Base-by-base conservation (phyloP, 1,140 invertebrate species). In the Bombus haemorrhoidalis region DNA sequence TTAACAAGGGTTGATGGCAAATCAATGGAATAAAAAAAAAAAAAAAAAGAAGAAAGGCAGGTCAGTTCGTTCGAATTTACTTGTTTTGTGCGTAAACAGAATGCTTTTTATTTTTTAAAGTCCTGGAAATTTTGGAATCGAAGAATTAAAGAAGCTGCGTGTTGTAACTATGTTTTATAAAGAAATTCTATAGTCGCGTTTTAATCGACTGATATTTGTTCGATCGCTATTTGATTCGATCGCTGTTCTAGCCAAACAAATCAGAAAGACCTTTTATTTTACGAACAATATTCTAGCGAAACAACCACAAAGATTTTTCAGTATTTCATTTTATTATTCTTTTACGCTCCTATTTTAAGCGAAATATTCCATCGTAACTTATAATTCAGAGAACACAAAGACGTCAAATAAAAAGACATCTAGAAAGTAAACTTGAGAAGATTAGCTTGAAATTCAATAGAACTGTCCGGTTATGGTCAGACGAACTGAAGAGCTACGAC, bases 11-110 rank as follows among this genome's bases (percentile, higher is more conserved):
- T 34, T 4, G n/a, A 12, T 74, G 72, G 39, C 37, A 74, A 34
- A 74, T 74, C 22, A 74, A 74, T 74, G 73, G 32, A 37, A 34
- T 75, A 37, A 75, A 53, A 34, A 53, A 57, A 25, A 37, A 53
- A 43, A 12, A 10, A 32, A 43, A 12, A 10, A 4, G 3, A 34
- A 41, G 10, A 75, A 34, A 15, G 10, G 2, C 25, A 28, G 32
- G 32, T n/a, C 34, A 25, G 37, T 13, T 73, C 41, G 28, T 18
- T 47, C 15, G 39, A 8, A 6, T 73, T 47, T 43, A 34, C 32
- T 37, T 57, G 47, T 37, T 75, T 57, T 15, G 32, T 28, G 5
- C 37, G 6, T 28, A 53, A 53, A 57, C 18, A 28, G 12, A 75
- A 57, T 25, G 12, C 8, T 37, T 15, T 3, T 57, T 75, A 15